Conservation (phyloP, 1,140 invertebrate species). For the Thereuonema tuberculata region DNA sequence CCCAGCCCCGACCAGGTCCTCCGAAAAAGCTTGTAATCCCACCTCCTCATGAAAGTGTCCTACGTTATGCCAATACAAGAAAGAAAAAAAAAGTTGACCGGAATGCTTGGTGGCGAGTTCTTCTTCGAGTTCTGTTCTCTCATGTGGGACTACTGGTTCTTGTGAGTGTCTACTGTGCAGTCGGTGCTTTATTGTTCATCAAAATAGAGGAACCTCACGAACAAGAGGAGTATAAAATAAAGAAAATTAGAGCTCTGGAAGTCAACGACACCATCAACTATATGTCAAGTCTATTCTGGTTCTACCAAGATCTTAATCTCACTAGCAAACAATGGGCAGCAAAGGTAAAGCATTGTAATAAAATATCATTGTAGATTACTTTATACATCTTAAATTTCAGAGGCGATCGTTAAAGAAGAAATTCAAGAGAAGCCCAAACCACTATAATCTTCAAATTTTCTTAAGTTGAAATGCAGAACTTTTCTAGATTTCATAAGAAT, state of each 20-base stretch:
- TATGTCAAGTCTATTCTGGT: slow-evolving; percentile 20
- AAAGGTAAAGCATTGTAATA: slow-evolving; percentile 13
- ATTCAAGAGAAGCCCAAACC: too few relatives aligned
- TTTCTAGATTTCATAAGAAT: too few relatives aligned
- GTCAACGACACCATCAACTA: slow-evolving; percentile 22
- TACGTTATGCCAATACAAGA: neutral
- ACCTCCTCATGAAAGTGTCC: neutral
- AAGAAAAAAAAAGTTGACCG: neutral
- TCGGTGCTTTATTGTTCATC: slow-evolving; percentile 21
- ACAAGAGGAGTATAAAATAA: slow-evolving; percentile 11
- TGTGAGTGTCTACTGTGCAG: slow-evolving; percentile 17
- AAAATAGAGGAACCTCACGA: slow-evolving; percentile 16
- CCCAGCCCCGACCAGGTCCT: neutral
- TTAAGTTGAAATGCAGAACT: too few relatives aligned
- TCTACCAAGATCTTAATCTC: slow-evolving; percentile 16
- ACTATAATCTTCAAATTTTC: too few relatives aligned
- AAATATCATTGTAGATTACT: too few relatives aligned
- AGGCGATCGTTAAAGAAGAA: too few relatives aligned
- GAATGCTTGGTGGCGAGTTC: slow-evolving; percentile 4
- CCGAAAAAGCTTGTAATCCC: neutral
- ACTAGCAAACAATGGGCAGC: slow-evolving; percentile 12
- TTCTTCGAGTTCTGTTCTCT: slow-evolving; percentile 21
- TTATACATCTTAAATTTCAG: too few relatives aligned
- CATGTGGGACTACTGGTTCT: slow-evolving; percentile 24
- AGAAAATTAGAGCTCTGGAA: slow-evolving; percentile 12